Base-by-base conservation (phyloP, 2,888 invertebrate species). In the Philereme vetulata region DNA sequence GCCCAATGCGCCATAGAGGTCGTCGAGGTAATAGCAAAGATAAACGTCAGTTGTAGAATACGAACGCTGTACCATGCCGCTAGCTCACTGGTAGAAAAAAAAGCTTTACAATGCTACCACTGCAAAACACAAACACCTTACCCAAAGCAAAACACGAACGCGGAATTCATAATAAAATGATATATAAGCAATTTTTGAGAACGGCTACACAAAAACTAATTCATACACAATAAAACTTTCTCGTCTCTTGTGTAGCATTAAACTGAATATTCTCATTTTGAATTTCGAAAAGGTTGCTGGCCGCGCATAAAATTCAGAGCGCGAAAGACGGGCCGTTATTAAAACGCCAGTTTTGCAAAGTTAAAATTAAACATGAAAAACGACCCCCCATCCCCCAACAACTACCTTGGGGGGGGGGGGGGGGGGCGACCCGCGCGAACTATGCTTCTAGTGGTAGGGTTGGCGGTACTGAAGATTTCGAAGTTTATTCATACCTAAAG, bases 331-430 rank as follows among this genome's bases (percentile, higher is more conserved):
- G 75, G 78, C 77, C 70, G 83, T 89, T 92, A 91, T 91, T 92
- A 91, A 92, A 91, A 90, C 86, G 82, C 87, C 84, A 82, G 87
- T 87, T 86, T 87, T 85, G 88, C 87, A 82, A 91, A 91, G 91
- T 91, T 91, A 88, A 92, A 92, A 91, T 92, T 90, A 91, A 92
- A 92, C 92, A 90, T 90, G 92, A 92, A 92, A 92, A 91, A 92
- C 90, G 87, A 80, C 76, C 70, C 73, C 62, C 68, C 66, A 62
- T 64, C 54, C 74, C 71, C 73, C 65, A 65, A 62, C 62, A 60
- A 73, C 72, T 72, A 72, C 75, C 74, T 76, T 21, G 49, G 55
- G 57, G 75, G 76, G 75, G 72, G 60, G 61, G 71, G 1, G 49
- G 55, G 57, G 75, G 76, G 75, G 72, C 62, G 61, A 72, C 77